phyloP scores from a whole-genome alignment of 2,888 invertebrate genomes.

The Drosophila borborema region DNA sequence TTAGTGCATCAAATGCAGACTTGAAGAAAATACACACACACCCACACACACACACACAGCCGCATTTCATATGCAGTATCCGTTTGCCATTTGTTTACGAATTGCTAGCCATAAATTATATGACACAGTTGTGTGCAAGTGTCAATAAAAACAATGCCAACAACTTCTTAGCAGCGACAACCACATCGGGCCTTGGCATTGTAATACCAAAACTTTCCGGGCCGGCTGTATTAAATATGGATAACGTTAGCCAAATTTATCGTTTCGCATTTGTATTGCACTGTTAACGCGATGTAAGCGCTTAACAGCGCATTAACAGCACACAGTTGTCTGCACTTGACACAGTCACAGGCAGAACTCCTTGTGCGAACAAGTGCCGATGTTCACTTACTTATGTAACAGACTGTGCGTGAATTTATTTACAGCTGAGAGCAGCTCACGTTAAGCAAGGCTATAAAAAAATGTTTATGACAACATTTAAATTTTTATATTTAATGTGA shows the following conservation, averaged over 20 bases:
- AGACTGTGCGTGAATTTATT: conserved; percentile 9
- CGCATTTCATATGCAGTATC: conserved; percentile 12
- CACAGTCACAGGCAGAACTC: conserved; percentile 2
- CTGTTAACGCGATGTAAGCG: conserved; percentile 26
- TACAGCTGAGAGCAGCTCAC: neutral
- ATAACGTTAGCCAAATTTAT: conserved; percentile 61
- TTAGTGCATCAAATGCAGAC: conserved; percentile 38
- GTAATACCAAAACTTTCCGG: conserved; percentile 54
- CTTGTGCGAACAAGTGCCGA: conserved; percentile 6
- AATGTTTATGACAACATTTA: neutral
- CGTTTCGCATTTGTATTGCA: conserved; percentile 11
- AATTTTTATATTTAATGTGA: neutral
- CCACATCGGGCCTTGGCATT: conserved; percentile 39
- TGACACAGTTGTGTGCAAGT: conserved; percentile 69
- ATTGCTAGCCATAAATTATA: conserved; percentile 66
- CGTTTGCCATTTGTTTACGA: conserved; percentile 28
- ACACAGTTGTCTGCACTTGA: conserved; percentile 11
- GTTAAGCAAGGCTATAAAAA: neutral
- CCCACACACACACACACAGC: conserved; percentile 12
- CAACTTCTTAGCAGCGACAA: conserved; percentile 25
- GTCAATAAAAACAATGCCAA: conserved; percentile 64
- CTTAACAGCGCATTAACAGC: conserved; percentile 21
- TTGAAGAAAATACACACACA: conserved; percentile 8
- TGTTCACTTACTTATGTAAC: conserved; percentile 9
- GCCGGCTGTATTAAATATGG: conserved; percentile 53